Evolutionary conservation across 1,140 invertebrate genomes (phyloP).

Genomic region (Pantala flavescens): DNA sequence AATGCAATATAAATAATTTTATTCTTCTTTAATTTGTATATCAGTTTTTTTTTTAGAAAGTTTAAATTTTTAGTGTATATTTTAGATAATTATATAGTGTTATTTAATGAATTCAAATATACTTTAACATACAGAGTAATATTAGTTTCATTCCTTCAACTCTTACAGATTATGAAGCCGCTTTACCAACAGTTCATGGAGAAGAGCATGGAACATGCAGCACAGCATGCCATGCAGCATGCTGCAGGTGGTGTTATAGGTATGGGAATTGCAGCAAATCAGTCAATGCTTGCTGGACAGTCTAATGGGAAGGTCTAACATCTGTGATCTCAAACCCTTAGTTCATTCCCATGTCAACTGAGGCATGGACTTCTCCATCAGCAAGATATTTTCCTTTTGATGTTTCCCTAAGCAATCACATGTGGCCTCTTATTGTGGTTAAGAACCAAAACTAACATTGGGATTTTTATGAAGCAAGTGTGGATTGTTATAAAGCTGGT

Average conservation of each 20-base stretch:
- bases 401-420: neutral
- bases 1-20: no score
- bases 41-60: no score
- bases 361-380: neutral
- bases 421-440: neutral
- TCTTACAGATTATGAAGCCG: conserved; percentile 64
- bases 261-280: conserved; percentile 19
- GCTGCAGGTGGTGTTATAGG: conserved; percentile 31
- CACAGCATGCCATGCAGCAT: conserved; percentile 55
- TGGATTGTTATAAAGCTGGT: neutral
- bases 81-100: no score
- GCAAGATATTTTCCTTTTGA: neutral
- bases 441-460: neutral
- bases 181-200: conserved; percentile 63
- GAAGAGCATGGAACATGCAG: conserved; percentile 65
- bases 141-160: conserved; percentile 19
- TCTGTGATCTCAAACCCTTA: neutral
- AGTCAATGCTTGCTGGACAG: conserved; percentile 17
- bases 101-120: no score
- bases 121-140: no score
- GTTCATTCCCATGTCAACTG: neutral
- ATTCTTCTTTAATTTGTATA: no score
- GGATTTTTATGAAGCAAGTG: neutral
- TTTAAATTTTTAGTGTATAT: no score
- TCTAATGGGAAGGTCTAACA: neutral